Base-by-base conservation (phyloP, 2,113 vertebrate species). In the Myotis davidii region DNA sequence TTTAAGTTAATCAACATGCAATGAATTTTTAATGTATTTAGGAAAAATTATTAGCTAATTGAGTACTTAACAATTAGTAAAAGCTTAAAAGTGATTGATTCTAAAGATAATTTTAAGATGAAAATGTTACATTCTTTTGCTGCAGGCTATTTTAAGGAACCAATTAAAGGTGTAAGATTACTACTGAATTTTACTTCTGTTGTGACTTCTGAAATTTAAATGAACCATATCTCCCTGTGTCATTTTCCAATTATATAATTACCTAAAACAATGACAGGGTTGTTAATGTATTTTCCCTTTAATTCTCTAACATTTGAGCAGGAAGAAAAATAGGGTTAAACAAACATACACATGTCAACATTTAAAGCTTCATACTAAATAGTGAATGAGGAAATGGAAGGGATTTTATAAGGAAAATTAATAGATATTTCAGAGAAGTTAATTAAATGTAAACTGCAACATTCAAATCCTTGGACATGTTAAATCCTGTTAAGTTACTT, bases 91-190 rank as follows among this genome's bases (percentile, higher is more conserved):
- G 9, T 54, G 16, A 21, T 37, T 39, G 23, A 32, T 37, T 91
- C 50, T 94, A 90, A 77, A 95, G 5, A 29, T 50, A 56, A 29
- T 81, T 92, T 85, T 93, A 65, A 91, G n/a, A 61, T 95, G 67
- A 87, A 82, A 78, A 10, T 94, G 0, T 82, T 77, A 52, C 37
- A 2, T 16, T 56, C 7, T 81, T 93, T 82, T 90, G 67, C 16
- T 85, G 0, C 1, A 52, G 39, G 29, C 76, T 83, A 54, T 52
- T 65, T 81, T 87, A 78, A 86, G 42, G 61, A n/a, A 65, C 25
- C 90, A 37, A 83, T 52, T 81, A 64, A 92, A 88, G 3, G 6
- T 79, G 17, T 65, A 12, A 72, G 39, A 76, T 89, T 89, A 94
- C 25, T 90, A 70, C 9, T 84, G 18, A 37, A 37, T 74, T 77